Base-by-base conservation (phyloP, 2,113 vertebrate species). In the Petrocephalus microphthalmus region DNA sequence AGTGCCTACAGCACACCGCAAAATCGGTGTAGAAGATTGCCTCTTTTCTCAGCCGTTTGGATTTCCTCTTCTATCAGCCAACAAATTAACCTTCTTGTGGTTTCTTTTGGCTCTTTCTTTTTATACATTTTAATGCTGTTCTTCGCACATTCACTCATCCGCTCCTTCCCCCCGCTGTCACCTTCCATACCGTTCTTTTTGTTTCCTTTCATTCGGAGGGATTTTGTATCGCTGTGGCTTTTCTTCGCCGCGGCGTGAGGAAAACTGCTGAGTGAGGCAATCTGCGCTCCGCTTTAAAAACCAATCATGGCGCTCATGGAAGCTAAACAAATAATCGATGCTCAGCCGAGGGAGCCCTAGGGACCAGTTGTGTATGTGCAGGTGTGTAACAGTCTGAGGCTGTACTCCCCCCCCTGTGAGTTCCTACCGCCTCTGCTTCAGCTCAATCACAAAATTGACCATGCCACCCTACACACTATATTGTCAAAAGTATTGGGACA, bases 281-380 rank as follows among this genome's bases (percentile, higher is more conserved):
- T 67, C 60, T 67, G 10, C 25, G 25, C 60, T 67, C 60, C 25
- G 60, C 60, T 67, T 67, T 29, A 67, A 51, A 51, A 47, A 52
- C 42, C 22, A 84, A 51, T 52, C 82, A 52, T 51, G 47, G 22
- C 11, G 3, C 82, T 52, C 10, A 84, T 22, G 20, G 82, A 25
- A 49, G 82, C 82, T 49, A 84, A 84, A 84, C 82, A 51, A 84
- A 51, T 49, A 84, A 82, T 67, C 60, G 60, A 84, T 84, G 11
- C 4, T n/a, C 47, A 49, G 82, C 42, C 20, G 49, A 49, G 82
- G 11, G 82, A 13, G 82, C 45, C 78, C 52, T 25, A 3, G 7
- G 47, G 60, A n/a, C 25, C 25, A 67, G 60, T 67, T 67, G n/a
- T 67, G 4, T 67, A 47, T 11, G 60, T 67, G 60, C 25, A n/a